Conservation (phyloP, 2,888 invertebrate species). For the Drosophila atripex region DNA sequence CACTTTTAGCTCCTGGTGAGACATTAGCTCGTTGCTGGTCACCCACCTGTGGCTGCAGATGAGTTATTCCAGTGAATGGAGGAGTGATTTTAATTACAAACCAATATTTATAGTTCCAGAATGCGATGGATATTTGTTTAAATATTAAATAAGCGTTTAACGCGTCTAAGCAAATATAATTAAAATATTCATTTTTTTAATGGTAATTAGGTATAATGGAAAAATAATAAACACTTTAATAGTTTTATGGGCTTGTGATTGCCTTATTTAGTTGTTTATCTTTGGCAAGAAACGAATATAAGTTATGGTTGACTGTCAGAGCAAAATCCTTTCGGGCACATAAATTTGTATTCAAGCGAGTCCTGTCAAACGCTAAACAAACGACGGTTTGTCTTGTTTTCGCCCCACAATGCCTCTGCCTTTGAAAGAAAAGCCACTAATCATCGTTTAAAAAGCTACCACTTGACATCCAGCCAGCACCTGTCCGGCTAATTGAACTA, state of each 20-base stretch:
- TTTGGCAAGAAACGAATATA: background rate
- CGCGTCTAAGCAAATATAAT: background rate
- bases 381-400: constrained; percentile 76
- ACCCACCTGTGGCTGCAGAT: constrained; percentile 1
- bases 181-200: background rate
- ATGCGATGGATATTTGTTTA: background rate
- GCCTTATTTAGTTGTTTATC: background rate
- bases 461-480: constrained; percentile 44
- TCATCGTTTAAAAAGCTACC: constrained; percentile 70
- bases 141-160: background rate
- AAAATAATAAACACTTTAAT: background rate
- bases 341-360: constrained; percentile 68
- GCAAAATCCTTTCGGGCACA: constrained; percentile 39
- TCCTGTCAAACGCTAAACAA: constrained; percentile 51
- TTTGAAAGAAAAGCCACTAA: constrained; percentile 59
- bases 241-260: background rate
- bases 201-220: background rate
- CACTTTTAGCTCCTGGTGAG: constrained; percentile 32
- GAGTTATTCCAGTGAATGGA: background rate
- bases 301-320: constrained; percentile 12
- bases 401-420: constrained; percentile 34
- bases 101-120: background rate
- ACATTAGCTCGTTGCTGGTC: constrained; percentile 55
- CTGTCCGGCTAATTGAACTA: constrained; percentile 72
- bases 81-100: background rate